Evolutionary conservation across 92 coral and sea anemone species (phyloP).

Genomic region (Metridium senile): DNA sequence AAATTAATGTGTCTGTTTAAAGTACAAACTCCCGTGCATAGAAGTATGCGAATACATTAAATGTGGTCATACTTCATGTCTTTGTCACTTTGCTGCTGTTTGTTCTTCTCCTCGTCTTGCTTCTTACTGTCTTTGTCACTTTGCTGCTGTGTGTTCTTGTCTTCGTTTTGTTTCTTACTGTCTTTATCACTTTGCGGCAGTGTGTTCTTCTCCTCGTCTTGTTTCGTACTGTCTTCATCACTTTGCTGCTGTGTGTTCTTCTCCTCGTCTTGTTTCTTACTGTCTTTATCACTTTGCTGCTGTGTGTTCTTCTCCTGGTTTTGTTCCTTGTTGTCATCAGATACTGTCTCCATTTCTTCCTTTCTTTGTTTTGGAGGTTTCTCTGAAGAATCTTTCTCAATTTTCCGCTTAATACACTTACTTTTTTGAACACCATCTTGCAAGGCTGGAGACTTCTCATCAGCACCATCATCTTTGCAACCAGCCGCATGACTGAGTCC

Average conservation of each 20-base stretch:
- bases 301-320: background rate
- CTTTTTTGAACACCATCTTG: background rate
- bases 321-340: background rate
- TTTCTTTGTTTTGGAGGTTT: conserved; percentile 5
- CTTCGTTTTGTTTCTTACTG: background rate
- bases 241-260: background rate
- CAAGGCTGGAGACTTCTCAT: background rate
- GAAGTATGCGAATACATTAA: too few relatives aligned
- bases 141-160: background rate
- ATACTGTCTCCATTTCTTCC: background rate
- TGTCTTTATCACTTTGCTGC: background rate
- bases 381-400: background rate
- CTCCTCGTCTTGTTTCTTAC: background rate
- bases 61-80: too few relatives aligned
- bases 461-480: background rate
- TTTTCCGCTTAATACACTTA: conserved; percentile 5
- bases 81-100: too few relatives aligned
- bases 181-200: background rate
- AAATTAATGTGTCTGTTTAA: too few relatives aligned
- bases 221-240: background rate
- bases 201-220: background rate
- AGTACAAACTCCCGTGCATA: too few relatives aligned
- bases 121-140: too few relatives aligned
- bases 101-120: too few relatives aligned
- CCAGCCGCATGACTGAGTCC: conserved; percentile 15